Conservation (phyloP, 2,888 invertebrate species). For the Opisthograptis luteolata region DNA sequence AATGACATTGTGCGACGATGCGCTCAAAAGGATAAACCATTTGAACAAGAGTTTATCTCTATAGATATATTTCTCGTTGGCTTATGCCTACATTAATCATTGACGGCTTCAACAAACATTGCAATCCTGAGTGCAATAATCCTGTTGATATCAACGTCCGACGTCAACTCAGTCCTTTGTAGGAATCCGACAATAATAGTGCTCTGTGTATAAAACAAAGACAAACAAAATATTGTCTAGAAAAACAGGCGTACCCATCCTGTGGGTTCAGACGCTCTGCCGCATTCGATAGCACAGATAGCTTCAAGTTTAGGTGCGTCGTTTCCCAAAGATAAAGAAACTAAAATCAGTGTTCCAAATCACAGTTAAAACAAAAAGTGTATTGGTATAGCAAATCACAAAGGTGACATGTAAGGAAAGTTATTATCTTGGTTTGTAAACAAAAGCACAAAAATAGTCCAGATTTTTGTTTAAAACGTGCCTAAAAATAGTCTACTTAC, state of each 20-base stretch:
- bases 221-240: not conserved
- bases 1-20: too few relatives aligned
- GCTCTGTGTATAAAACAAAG: too few relatives aligned
- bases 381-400: not conserved
- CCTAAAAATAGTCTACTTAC: too few relatives aligned
- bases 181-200: slow-evolving; percentile 24
- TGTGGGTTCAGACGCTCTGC: too few relatives aligned
- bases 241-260: too few relatives aligned
- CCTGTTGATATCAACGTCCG: slow-evolving; percentile 24
- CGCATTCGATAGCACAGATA: too few relatives aligned
- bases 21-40: slow-evolving; percentile 17
- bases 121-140: slow-evolving; percentile 35
- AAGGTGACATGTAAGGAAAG: not conserved
- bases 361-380: not conserved
- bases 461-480: too few relatives aligned
- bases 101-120: slow-evolving; percentile 29
- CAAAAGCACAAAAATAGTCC: too few relatives aligned
- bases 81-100: slow-evolving; percentile 31
- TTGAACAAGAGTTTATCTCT: slow-evolving; percentile 10
- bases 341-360: not conserved
- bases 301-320: not conserved
- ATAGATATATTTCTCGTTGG: slow-evolving; percentile 13
- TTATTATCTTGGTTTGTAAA: not conserved
- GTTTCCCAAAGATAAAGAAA: not conserved
- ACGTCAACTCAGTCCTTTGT: slow-evolving; percentile 30